These are phyloP conservation scores for Homarus americanus DNA, from an alignment of 1,140 invertebrate genomes.

Conservation along the genomic window DNA sequence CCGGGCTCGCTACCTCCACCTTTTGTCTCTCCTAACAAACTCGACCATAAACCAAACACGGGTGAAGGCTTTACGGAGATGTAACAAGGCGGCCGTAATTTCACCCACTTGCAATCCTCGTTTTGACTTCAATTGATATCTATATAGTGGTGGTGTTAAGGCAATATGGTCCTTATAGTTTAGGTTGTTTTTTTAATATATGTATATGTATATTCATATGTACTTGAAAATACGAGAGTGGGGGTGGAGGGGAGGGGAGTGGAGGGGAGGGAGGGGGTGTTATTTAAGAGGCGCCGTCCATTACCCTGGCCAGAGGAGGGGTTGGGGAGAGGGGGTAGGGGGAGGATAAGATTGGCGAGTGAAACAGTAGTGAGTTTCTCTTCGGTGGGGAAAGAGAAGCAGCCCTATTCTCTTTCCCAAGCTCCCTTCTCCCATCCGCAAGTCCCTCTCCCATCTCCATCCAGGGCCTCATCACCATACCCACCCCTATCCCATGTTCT, in stretches of 20 bases:
- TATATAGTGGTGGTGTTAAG: not conserved
- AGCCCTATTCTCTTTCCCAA: too few species aligned
- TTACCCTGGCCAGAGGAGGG: not conserved
- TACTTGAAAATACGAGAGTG: not conserved
- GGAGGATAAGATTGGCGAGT: not conserved
- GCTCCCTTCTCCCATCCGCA: too few species aligned
- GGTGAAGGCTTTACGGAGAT: constrained; percentile 30
- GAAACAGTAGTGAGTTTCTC: not conserved
- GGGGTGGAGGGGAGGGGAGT: too few species aligned
- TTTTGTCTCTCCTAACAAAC: constrained; percentile 43
- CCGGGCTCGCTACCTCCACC: not conserved
- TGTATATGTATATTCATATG: not conserved
- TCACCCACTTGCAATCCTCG: not conserved
- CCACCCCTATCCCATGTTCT: too few species aligned
- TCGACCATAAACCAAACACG: constrained; percentile 25
- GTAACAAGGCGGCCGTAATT: constrained; percentile 17
- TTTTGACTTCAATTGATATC: constrained; percentile 22
- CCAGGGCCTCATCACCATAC: too few species aligned
- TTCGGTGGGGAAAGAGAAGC: not conserved
- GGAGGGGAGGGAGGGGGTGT: too few species aligned
- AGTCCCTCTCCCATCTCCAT: too few species aligned
- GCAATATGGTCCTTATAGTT: not conserved
- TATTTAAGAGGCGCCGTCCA: not conserved
- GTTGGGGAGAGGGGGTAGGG: not conserved
- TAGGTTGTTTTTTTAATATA: not conserved